These are phyloP conservation scores for Coenobita brevimanus DNA, from an alignment of 1,140 invertebrate species.

Conservation along the genomic window DNA sequence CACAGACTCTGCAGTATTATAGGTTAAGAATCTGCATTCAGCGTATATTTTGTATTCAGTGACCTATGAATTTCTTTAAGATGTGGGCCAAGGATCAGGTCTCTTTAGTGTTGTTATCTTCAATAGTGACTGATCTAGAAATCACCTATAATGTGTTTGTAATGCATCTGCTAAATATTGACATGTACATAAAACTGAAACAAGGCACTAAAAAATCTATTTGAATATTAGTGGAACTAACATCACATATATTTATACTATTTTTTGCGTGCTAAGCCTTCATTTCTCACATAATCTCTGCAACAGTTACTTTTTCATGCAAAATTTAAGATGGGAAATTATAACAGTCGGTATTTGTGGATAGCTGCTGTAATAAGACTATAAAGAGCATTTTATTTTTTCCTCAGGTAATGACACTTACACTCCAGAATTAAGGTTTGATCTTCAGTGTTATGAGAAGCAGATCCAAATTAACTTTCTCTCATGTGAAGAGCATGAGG, in stretches of 20 bases:
- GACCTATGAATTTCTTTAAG: too few relatives aligned
- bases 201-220: conserved; percentile 57
- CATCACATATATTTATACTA: background rate
- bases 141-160: conserved; percentile 46
- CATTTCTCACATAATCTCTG: conserved; percentile 23
- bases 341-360: conserved; percentile 37
- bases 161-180: conserved; percentile 62
- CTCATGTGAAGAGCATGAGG: too few relatives aligned
- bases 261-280: background rate
- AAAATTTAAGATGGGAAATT: conserved; percentile 23
- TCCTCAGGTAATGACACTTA: too few relatives aligned
- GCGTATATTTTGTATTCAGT: too few relatives aligned
- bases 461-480: too few relatives aligned
- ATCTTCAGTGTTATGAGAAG: too few relatives aligned
- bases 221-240: background rate
- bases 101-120: conserved; percentile 53
- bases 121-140: conserved; percentile 44
- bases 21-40: too few relatives aligned
- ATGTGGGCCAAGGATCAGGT: conserved; percentile 35
- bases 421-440: too few relatives aligned
- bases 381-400: background rate
- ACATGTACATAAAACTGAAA: conserved; percentile 58
- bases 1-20: too few relatives aligned
- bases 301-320: conserved; percentile 45
- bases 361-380: conserved; percentile 28